Conservation (phyloP, 2,888 invertebrate species). For the Drosophila limbata region DNA sequence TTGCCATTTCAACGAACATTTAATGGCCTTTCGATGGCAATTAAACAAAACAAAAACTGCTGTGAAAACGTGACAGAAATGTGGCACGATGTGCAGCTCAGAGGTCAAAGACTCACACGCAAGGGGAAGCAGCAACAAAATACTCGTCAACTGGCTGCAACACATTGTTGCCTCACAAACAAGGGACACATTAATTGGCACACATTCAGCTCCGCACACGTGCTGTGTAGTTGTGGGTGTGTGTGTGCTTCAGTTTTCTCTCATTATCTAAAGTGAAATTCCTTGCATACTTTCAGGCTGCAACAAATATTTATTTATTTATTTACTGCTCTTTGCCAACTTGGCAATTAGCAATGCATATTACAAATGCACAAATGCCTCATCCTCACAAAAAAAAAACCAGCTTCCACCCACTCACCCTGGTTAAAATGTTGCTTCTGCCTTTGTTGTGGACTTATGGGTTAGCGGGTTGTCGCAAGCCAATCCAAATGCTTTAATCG, state of each 20-base stretch:
- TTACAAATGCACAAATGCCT: constrained; percentile 14
- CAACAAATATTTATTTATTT: constrained; percentile 26
- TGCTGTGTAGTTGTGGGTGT: constrained; percentile 3
- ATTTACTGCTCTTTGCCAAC: constrained; percentile 20
- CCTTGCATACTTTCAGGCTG: constrained; percentile 44
- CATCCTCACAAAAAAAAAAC: not conserved
- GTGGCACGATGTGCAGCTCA: constrained; percentile 31
- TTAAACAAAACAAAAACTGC: constrained; percentile 38
- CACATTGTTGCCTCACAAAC: constrained; percentile 24
- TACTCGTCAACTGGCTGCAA: constrained; percentile 15
- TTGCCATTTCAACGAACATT: constrained; percentile 35
- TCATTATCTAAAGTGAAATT: constrained; percentile 16
- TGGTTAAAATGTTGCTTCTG: constrained; percentile 9
- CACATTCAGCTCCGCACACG: constrained; percentile 9
- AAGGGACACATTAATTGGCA: constrained; percentile 15
- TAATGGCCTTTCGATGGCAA: constrained; percentile 63
- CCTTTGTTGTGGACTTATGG: constrained; percentile 57
- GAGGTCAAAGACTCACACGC: constrained; percentile 54
- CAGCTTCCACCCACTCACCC: constrained; percentile 16
- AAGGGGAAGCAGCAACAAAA: constrained; percentile 6
- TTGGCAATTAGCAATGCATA: constrained; percentile 44
- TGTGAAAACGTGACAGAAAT: constrained; percentile 25
- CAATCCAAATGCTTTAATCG: constrained; percentile 61
- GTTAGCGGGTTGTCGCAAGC: constrained; percentile 50
- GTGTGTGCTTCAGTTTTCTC: constrained; percentile 6